Evolutionary conservation across 2,113 vertebrate species (phyloP), one percentile per base, ranked within the genome.

Genomic region (Tenebrosternarchus preto): DNA sequence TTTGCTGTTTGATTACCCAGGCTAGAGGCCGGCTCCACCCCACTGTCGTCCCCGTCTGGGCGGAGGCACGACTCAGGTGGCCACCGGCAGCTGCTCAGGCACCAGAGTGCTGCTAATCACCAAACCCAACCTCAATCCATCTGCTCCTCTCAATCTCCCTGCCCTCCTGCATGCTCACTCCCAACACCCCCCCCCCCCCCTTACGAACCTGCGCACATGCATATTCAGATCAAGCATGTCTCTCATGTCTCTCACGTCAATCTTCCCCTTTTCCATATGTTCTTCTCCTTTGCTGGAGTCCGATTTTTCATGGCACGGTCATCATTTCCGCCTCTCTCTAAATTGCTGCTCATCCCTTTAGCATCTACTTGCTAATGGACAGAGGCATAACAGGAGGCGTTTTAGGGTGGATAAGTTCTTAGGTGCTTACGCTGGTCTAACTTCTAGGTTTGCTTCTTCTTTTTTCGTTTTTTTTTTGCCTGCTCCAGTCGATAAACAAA

Each of bases 1-100:
- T 86, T 85, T 88, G 80, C 82, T 86, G 80, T 91, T 82, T 77
- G 83, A 85, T 87, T 87, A 87, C 86, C 81, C 82, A 80, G 85
- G 86, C 76, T 87, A 78, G 80, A 83, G 84, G 83, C 84, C 77
- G 82, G 85, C 55, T 80, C 71, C 50, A 81, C 64, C 7, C 80
- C 72, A 83, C 80, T 76, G 55, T 12, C 12, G 39, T 80, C 67
- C 70, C 50, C 75, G 80, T 78, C 33, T 76, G 82, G 70, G 75
- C 43, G 25, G 29, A 59, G 55, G 55, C 60, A 60, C 81, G 81
- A 75, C 19, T 70, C n/a, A 70, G 82, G 59, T 59, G 67, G 74
- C 80, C 76, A 80, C 73, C 67, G 68, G 69, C 80, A 73, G 80
- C 75, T 82, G 67, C 24, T 85, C 57, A 29, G 50, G 8, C 33